A percentile compares a stretch with the other conserved stretches of the same genome.
Evolutionary conservation across 2,113 vertebrate species (phyloP).

Genomic region (Turdus rufiventris): DNA sequence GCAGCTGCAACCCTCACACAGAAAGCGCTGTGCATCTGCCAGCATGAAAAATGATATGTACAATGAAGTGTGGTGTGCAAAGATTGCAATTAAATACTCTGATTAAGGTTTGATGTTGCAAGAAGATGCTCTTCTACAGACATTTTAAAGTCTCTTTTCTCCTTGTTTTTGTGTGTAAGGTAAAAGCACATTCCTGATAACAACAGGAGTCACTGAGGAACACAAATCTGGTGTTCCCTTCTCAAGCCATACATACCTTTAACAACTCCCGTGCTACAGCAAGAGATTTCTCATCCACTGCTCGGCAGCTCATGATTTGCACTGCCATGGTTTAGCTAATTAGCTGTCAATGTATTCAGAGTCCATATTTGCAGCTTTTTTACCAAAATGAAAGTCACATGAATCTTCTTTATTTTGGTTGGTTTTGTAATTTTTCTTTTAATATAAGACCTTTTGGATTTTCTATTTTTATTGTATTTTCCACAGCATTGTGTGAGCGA

Average conservation of each 20-base stretch:
- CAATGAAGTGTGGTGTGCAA: background rate
- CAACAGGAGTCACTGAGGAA: background rate
- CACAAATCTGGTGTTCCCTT: background rate
- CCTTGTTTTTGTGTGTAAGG: background rate
- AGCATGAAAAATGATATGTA: background rate
- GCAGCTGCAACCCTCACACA: background rate
- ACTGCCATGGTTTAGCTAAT: background rate
- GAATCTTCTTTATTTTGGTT: background rate
- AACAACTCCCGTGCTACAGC: background rate
- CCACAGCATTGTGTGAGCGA: background rate
- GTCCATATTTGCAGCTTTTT: slow-evolving; percentile 33
- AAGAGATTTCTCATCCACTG: background rate
- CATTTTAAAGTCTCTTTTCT: background rate
- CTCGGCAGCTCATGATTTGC: background rate
- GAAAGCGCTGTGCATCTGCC: background rate
- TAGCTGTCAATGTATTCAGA: background rate
- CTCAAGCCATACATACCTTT: background rate
- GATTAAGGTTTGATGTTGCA: background rate
- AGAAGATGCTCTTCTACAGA: background rate
- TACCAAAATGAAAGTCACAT: background rate
- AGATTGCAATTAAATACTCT: background rate
- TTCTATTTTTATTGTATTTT: background rate
- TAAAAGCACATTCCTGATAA: background rate
- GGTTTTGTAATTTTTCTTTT: background rate
- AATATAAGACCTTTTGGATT: background rate